These are phyloP conservation scores for Phallusia fumigata DNA, from an alignment of 23 tunicate species.

Conservation along the genomic window DNA sequence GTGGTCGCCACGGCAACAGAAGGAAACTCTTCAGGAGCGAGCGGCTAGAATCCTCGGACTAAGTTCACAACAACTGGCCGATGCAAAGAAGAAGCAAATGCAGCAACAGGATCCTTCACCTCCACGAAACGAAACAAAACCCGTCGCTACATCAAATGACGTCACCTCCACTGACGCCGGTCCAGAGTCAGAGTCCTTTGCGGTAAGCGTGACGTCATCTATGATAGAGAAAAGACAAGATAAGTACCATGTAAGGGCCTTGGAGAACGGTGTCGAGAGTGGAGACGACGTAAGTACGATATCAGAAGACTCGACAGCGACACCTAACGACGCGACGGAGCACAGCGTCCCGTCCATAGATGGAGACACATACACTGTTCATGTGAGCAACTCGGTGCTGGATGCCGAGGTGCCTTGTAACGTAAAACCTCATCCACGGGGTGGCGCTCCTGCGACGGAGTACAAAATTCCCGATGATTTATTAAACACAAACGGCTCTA, in stretches of 20 bases:
- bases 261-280: background rate
- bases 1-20: slow-evolving; percentile 23
- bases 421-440: slow-evolving; percentile 23
- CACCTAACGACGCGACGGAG: background rate
- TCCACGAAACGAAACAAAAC: too few relatives aligned
- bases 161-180: slow-evolving; percentile 8
- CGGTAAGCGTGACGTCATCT: slow-evolving; percentile 58
- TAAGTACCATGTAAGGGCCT: slow-evolving; percentile 23
- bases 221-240: slow-evolving; percentile 22
- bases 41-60: slow-evolving; percentile 83
- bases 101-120: background rate
- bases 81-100: slow-evolving; percentile 35
- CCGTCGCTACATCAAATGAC: background rate
- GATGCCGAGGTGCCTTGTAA: slow-evolving; percentile 22
- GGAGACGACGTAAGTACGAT: slow-evolving; percentile 43
- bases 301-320: slow-evolving; percentile 31
- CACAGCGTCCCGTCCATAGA: background rate
- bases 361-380: background rate
- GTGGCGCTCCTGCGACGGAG: slow-evolving; percentile 15
- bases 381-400: slow-evolving; percentile 11
- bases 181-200: slow-evolving; percentile 30
- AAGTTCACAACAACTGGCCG: slow-evolving; percentile 17
- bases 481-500: background rate
- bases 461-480: slow-evolving; percentile 58
- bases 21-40: slow-evolving; percentile 86